Evolutionary conservation across 2,888 invertebrate species (phyloP), one percentile per base, ranked within the genome.

Genomic region (Latheticus oryzae): DNA sequence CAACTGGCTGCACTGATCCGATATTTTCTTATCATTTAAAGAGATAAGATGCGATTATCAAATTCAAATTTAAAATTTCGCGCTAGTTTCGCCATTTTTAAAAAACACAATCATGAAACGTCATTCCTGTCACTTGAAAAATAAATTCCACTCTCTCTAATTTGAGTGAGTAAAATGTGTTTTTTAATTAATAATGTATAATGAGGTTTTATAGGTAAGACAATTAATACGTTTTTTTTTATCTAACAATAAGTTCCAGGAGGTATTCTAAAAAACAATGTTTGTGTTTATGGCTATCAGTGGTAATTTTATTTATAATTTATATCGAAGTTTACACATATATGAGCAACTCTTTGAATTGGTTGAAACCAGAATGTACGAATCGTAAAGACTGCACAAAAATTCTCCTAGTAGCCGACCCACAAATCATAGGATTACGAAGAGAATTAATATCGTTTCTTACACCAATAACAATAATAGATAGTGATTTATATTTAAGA

Each of bases 351-450:
- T 68, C 68, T 11, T 64, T 63, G 8, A 67, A 63, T 12, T 79
- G 79, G 79, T 58, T 67, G 9, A 40, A 64, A 40, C 56, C 75
- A 32, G 61, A 68, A 45, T 79, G 79, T 62, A 55, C 67, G 28
- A 65, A 74, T 47, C 53, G 65, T 15, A 61, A 67, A 15, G 64
- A 71, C 24, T 80, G 80, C 66, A 71, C 72, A 8, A 75, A 70
- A 66, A 73, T 80, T 32, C 64, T 80, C 11, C 63, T 80, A 28
- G 88, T 93, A 43, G 94, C 95, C 3, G 97, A 97, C 79, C 96
- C 97, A 9, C 97, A 97, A 79, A 85, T 97, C 58, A 85, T 95
- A 65, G 97, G 97, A 0, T 87, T 91, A 64, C 78, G 83, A 24
- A 87, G 89, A 70, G 94, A 93, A 74, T 79, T 80, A 48, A 79